Conservation (phyloP, 2,797 vertebrate genomes). For the Hoplostethus atlanticus region DNA sequence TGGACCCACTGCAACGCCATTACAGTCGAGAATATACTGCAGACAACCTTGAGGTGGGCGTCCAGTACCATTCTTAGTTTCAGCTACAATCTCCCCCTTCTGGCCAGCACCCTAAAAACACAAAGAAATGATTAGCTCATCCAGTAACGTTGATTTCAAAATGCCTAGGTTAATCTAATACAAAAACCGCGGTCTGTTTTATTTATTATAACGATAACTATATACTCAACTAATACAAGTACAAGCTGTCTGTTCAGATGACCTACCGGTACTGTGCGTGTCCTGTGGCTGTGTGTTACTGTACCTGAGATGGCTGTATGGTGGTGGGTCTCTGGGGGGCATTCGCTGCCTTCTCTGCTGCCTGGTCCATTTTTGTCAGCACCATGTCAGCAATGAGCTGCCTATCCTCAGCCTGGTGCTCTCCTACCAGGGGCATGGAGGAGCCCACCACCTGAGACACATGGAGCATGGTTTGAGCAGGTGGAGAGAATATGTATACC, state of each 20-base stretch:
- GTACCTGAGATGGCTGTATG: conserved; percentile 94
- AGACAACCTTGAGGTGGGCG: conserved; percentile 97
- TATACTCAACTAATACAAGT: too few species aligned
- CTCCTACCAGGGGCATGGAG: conserved; percentile 95
- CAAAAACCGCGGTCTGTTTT: too few species aligned
- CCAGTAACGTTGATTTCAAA: not conserved
- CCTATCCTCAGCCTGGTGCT: conserved; percentile 94
- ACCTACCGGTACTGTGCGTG: not conserved
- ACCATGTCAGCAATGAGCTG: conserved; percentile 94
- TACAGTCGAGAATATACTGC: conserved; percentile 99
- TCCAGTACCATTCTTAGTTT: conserved; percentile 88
- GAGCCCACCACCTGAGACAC: conserved; percentile 92
- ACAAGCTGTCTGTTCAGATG: too few species aligned
- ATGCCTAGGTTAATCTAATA: not conserved
- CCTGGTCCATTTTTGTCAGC: conserved; percentile 91
- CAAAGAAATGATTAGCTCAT: conserved; percentile 15
- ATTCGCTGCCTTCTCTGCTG: conserved; percentile 87
- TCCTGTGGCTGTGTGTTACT: not conserved
- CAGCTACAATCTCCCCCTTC: conserved; percentile 86
- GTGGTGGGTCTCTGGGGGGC: conserved; percentile 92
- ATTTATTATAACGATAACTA: too few species aligned
- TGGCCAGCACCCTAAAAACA: conserved; percentile 86
- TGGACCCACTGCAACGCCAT: conserved; percentile 96
- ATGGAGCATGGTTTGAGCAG: conserved; percentile 12
- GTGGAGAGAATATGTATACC: not conserved